phyloP scores from a whole-genome alignment of 2,113 vertebrate species.

The Ceyx cyanopectus region DNA sequence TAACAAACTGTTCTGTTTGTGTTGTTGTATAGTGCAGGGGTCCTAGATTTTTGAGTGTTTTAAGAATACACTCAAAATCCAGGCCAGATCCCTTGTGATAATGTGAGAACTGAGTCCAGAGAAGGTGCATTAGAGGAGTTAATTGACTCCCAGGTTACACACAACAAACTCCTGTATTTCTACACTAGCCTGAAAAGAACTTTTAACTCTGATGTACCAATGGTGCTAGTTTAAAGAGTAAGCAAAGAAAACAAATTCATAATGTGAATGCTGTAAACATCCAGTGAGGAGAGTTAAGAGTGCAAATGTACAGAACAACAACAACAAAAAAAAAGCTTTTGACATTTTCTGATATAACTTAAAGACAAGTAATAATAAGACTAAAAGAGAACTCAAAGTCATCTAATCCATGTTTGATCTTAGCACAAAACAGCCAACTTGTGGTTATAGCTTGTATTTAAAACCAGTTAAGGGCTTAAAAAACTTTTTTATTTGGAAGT shows the following conservation, averaged over 20 bases:
- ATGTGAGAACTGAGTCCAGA: background rate
- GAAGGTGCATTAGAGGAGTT: background rate
- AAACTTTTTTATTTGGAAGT: background rate
- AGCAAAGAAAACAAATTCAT: background rate
- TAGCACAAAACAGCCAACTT: background rate
- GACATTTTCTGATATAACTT: background rate
- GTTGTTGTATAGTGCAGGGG: background rate
- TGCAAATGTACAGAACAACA: background rate
- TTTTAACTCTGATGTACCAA: background rate
- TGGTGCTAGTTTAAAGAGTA: background rate
- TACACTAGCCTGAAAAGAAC: background rate
- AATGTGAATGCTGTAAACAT: background rate
- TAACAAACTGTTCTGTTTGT: background rate
- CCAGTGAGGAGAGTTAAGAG: background rate
- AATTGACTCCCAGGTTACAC: background rate
- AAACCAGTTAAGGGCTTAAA: background rate
- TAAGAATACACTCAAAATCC: background rate
- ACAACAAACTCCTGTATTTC: background rate
- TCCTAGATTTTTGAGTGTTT: background rate
- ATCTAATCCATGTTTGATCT: background rate
- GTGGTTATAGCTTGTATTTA: background rate
- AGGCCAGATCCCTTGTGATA: background rate
- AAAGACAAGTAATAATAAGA: background rate
- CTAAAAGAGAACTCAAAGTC: background rate
- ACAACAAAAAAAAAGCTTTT: background rate